Evolutionary conservation across 2,797 vertebrate species (phyloP).

Genomic region (Steatocranus sp.): DNA sequence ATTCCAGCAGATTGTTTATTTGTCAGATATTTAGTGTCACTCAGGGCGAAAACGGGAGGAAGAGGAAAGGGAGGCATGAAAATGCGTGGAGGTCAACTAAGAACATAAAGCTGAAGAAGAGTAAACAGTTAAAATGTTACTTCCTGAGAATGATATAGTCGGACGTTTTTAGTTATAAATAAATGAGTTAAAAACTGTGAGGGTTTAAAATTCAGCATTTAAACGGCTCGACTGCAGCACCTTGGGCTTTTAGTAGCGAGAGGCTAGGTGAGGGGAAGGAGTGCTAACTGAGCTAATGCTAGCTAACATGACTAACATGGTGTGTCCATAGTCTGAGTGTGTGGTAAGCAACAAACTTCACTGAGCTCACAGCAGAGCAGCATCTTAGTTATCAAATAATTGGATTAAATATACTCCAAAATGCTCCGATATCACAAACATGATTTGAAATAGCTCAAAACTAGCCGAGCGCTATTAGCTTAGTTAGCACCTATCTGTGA

Average conservation of each 20-base stretch:
- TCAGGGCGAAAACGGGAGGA: background rate
- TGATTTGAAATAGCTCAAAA: background rate
- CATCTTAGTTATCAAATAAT: background rate
- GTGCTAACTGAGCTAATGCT: background rate
- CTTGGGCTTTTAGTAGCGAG: background rate
- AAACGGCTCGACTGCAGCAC: background rate
- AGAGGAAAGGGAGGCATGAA: background rate
- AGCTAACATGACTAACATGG: fast-evolving
- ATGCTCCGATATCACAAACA: background rate
- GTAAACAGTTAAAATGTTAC: background rate
- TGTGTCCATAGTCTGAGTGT: background rate
- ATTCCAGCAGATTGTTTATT: background rate
- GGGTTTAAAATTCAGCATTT: background rate
- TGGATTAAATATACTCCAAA: background rate
- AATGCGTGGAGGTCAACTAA: background rate
- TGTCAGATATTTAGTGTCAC: background rate
- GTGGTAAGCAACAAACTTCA: background rate
- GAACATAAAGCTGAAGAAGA: background rate
- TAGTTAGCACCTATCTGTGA: background rate
- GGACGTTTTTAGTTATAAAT: background rate
- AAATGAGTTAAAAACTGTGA: background rate
- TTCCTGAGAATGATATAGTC: background rate
- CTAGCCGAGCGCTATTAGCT: background rate
- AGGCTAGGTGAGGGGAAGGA: background rate
- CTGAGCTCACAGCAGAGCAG: background rate